Base-by-base conservation (phyloP, 2,888 invertebrate species). In the Campoplex capitator region DNA sequence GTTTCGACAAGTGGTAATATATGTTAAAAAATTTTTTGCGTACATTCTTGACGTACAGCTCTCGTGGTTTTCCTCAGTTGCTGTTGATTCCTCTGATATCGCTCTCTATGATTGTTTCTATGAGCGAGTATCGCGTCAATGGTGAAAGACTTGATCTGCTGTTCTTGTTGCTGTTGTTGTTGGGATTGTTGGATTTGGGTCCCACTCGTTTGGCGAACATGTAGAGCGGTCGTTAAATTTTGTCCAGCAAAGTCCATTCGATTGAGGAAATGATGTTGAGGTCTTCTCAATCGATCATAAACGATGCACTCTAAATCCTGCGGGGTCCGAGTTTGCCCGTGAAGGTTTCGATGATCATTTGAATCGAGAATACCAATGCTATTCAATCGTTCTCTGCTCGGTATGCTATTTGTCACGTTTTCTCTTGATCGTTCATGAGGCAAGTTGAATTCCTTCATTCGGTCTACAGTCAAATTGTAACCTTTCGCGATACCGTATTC, bases 41-140 rank as follows among this genome's bases (percentile, higher is more conserved):
- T 89, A 89, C 89, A 88, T 86, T 88, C 89, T 74, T 89, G 87
- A 23, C 88, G 83, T 1, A 79, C 68, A 1, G 71, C 68, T 86
- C 88, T 70, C 2, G 86, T 45, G 0, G 84, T 48, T 84, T 93
- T 93, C 71, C 93, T 91, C 85, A 91, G 93, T 56, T 92, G 89
- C 48, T 93, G 92, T 71, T 93, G 93, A 13, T 84, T 89, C 16
- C 92, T 91, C 48, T 90, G 90, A 79, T 92, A 91, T 79, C 94
- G 94, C 51, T 94, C 94, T 70, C 93, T 91, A 62, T 93, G 93
- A 86, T 91, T 93, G 67, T 95, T 96, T 83, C 97, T 96, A 88
- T 98, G 94, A 0, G 98, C 98, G 90, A 98, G 96, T 91, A 98
- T 98, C 88, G 98, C 98, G 88, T 98, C 98, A 90, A 98, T 98